Conservation (phyloP, 1,140 invertebrate genomes). For the Homalodisca vitripennis region DNA sequence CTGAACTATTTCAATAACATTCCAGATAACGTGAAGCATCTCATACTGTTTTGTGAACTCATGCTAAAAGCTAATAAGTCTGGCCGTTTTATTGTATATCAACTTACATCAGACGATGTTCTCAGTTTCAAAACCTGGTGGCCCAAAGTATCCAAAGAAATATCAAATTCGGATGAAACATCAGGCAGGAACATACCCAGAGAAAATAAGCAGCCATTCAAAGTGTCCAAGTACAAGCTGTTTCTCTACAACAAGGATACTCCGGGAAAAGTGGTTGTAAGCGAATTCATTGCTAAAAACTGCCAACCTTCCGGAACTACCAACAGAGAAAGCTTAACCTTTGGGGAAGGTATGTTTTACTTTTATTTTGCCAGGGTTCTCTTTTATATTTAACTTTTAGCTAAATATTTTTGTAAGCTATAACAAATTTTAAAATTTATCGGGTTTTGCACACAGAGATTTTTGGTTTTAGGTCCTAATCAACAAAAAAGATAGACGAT, state of each 20-base stretch:
- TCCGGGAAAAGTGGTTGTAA: not conserved
- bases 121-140: slow-evolving; percentile 1
- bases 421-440: not conserved
- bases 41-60: slow-evolving; percentile 17
- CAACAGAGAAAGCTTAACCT: not conserved
- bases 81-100: not conserved
- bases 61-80: not conserved
- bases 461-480: not conserved
- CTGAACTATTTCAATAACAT: slow-evolving; percentile 35
- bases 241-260: not conserved
- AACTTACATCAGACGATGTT: not conserved
- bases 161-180: not conserved
- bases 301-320: not conserved
- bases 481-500: not conserved
- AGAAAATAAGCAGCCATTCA: not conserved
- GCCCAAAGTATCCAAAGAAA: not conserved
- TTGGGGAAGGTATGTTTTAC: not conserved
- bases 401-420: not conserved
- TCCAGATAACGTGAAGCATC: not conserved
- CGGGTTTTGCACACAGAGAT: not conserved
- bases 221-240: not conserved
- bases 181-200: not conserved
- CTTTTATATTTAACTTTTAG: not conserved
- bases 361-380: not conserved
- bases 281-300: not conserved